Evolutionary conservation across 2,113 vertebrate genomes (phyloP).

Genomic region (Rhipidura dahli): DNA sequence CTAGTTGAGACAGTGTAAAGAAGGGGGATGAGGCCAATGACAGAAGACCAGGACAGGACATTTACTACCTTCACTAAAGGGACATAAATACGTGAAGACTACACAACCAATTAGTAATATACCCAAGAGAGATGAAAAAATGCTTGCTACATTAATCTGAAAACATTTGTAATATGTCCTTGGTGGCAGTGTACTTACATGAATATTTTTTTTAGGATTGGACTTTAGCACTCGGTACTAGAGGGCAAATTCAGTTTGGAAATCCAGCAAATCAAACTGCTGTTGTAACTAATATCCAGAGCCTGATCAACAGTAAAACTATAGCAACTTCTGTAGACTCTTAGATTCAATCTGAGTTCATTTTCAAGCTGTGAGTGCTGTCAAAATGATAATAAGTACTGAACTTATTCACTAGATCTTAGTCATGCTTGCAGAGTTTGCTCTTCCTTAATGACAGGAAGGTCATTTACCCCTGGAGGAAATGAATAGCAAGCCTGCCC

Average conservation of each 20-base stretch:
- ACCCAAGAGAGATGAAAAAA: neutral
- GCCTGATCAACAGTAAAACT: neutral
- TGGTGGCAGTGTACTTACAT: neutral
- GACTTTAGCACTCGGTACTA: neutral
- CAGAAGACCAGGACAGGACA: neutral
- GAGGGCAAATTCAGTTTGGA: neutral
- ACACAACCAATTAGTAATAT: neutral
- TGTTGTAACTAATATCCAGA: neutral
- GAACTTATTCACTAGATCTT: slow-evolving; percentile 22
- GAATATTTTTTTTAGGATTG: neutral
- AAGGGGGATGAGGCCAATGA: neutral
- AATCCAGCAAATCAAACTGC: neutral
- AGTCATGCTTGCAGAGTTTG: slow-evolving; percentile 14
- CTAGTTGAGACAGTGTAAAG: neutral
- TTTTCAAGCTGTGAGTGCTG: slow-evolving; percentile 32
- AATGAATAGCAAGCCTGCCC: slow-evolving; percentile 16
- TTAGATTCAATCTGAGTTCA: neutral
- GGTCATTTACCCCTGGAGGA: slow-evolving; percentile 45
- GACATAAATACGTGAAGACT: neutral
- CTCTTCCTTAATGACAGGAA: slow-evolving; percentile 35
- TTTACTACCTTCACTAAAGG: neutral
- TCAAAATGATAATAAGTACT: slow-evolving; percentile 12
- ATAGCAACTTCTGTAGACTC: neutral
- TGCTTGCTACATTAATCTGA: neutral
- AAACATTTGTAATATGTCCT: neutral